Conservation (phyloP, 2,113 vertebrate genomes). For the Zosterops japonicus region DNA sequence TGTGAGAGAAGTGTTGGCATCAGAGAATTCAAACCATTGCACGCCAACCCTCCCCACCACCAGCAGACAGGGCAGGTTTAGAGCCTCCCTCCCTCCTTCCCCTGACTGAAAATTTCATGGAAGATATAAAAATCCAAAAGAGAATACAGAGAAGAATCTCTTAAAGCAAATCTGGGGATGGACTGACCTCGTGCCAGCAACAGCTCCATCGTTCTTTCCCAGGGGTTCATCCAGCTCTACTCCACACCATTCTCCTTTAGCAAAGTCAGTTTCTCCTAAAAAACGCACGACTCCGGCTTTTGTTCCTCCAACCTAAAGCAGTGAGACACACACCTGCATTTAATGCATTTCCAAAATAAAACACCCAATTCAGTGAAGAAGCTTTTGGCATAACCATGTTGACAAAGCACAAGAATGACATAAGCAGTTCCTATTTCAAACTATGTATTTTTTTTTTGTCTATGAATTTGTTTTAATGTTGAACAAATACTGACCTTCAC, state of each 20-base stretch:
- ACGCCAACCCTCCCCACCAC: neutral
- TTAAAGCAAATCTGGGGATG: rapidly evolving
- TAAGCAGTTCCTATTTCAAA: neutral
- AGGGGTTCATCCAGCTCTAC: conserved; percentile 96
- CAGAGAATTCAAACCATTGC: neutral
- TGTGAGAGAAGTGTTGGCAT: neutral
- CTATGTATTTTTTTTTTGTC: neutral
- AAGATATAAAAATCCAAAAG: neutral
- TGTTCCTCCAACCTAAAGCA: conserved; percentile 88
- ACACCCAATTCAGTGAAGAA: neutral
- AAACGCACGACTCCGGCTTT: conserved; percentile 97
- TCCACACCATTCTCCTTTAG: conserved; percentile 98
- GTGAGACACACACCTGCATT: neutral
- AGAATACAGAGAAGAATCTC: neutral
- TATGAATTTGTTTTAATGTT: neutral
- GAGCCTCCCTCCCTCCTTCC: neutral
- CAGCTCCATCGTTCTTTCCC: conserved; percentile 96
- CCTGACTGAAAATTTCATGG: rapidly evolving
- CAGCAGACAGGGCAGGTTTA: neutral
- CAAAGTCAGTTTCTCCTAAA: conserved; percentile 96
- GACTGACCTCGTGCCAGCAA: conserved; percentile 93
- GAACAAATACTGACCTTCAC: neutral
- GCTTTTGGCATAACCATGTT: neutral
- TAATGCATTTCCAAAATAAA: neutral
- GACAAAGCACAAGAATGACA: neutral